Conservation (phyloP, 2,797 vertebrate genomes). For the Semotilus atromaculatus region DNA sequence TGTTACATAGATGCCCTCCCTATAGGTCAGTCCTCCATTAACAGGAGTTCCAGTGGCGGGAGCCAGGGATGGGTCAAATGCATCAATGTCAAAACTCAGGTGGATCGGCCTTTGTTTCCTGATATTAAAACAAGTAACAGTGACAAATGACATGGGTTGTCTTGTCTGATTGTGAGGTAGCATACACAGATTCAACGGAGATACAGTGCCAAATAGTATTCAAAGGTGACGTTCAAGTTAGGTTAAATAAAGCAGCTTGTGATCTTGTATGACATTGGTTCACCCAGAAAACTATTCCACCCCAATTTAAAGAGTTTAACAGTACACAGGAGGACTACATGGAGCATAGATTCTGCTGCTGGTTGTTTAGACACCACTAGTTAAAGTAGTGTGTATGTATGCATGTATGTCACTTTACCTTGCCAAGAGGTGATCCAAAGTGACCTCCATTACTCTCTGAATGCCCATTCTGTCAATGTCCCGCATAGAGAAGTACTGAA, state of each 20-base stretch:
- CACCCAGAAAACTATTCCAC: neutral
- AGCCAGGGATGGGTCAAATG: conserved; percentile 94
- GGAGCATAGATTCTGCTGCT: neutral
- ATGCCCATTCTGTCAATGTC: conserved; percentile 96
- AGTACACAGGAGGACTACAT: neutral
- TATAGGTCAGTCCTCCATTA: conserved; percentile 95
- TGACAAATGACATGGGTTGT: neutral
- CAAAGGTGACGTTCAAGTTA: conserved; percentile 1
- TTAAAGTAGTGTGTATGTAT: neutral
- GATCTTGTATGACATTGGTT: neutral
- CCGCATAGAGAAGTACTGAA: conserved; percentile 96
- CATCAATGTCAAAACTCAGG: conserved; percentile 96
- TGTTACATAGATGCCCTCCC: conserved; percentile 95
- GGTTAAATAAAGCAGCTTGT: neutral
- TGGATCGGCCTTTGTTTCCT: conserved; percentile 93
- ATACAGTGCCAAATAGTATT: neutral
- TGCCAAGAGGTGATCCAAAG: conserved; percentile 88
- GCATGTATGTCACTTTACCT: conserved; percentile 77
- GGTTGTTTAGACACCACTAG: neutral
- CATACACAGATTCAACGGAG: neutral
- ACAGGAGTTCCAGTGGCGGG: conserved; percentile 96
- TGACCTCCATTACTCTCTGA: conserved; percentile 95
- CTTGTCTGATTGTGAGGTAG: neutral
- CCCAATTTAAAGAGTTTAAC: conserved; percentile 1
- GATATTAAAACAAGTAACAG: conserved; percentile 36